Evolutionary conservation across 2,113 vertebrate genomes (phyloP), one percentile per base, ranked within the genome.

Genomic region (Cheirogaleus medius): DNA sequence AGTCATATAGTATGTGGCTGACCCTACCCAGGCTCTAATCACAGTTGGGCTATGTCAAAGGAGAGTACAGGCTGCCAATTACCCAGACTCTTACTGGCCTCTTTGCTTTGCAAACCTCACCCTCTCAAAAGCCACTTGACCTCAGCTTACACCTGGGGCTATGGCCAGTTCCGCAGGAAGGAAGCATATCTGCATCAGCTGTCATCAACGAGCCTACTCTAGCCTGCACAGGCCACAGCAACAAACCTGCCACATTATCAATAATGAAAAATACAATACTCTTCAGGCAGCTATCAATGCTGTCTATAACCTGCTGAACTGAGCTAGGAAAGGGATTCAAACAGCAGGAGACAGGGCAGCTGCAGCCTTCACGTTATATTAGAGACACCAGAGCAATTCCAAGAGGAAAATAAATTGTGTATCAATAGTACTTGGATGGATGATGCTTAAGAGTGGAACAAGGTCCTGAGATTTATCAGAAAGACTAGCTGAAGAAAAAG

Each of bases 391-490:
- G 63, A 56, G 21, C 66, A 69, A 93, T 64, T 91, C 56, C 92
- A 81, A 90, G 64, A 39, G 60, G 87, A 58, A 97, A 95, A 87
- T 17, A 68, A 94, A 91, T 64, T 94, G 21, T 49, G 78, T 14
- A 44, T 77, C 90, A 66, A 64, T 54, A 47, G 74, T 34, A 89
- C 32, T 25, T 83, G 71, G 63, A 81, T 71, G 86, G 44, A 94
- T 82, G 93, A 49, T 34, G 69, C 54, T 85, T 82, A 54, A 47
- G 54, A 85, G 25, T 58, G 13, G 23, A 93, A 42, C 71, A 56
- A 96, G 77, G 81, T 86, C 74, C 44, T 80, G 29, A 60, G 23
- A 83, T 83, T 80, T 83, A 84, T 66, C 69, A 92, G 64, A 88
- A 82, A 42, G 66, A 39, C 87, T 87, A 37, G 20, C 71, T 76